Percentiles rank a stretch among this genome's conserved stretches.
Conservation (phyloP, 2,113 vertebrate genomes). For the Nibea coibor region DNA sequence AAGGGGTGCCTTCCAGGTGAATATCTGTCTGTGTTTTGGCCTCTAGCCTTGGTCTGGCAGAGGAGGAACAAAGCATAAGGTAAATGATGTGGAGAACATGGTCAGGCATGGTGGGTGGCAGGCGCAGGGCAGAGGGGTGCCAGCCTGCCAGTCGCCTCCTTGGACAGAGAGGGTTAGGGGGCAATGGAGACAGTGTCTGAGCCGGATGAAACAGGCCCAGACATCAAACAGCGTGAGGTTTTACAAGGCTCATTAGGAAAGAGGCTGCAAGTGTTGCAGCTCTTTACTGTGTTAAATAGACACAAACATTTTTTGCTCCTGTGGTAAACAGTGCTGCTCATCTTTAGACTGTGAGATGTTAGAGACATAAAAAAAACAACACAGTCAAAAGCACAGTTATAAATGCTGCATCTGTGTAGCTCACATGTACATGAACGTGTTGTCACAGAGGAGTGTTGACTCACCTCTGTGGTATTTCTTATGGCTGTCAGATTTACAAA, state of each 20-base stretch:
- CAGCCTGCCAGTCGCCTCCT: constrained; percentile 60
- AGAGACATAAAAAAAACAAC: background rate
- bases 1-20: constrained; percentile 58
- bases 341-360: constrained; percentile 25
- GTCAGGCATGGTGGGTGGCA: constrained; percentile 59
- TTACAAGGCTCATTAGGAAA: constrained; percentile 71
- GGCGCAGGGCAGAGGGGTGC: constrained; percentile 60
- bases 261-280: constrained; percentile 41
- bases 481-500: background rate
- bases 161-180: constrained; percentile 63
- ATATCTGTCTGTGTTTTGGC: constrained; percentile 58
- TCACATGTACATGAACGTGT: background rate
- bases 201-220: constrained; percentile 60
- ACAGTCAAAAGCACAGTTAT: background rate
- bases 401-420: background rate
- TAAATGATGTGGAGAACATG: constrained; percentile 77
- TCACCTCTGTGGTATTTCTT: background rate
- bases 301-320: constrained; percentile 44
- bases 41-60: constrained; percentile 56
- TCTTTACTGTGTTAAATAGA: constrained; percentile 54
- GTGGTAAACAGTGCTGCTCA: constrained; percentile 30
- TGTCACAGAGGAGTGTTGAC: background rate
- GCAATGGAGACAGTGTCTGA: constrained; percentile 56
- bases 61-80: constrained; percentile 61
- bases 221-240: constrained; percentile 64